Evolutionary conservation across 2,797 vertebrate species (phyloP).

Genomic region (Synaphobranchus kaupii): DNA sequence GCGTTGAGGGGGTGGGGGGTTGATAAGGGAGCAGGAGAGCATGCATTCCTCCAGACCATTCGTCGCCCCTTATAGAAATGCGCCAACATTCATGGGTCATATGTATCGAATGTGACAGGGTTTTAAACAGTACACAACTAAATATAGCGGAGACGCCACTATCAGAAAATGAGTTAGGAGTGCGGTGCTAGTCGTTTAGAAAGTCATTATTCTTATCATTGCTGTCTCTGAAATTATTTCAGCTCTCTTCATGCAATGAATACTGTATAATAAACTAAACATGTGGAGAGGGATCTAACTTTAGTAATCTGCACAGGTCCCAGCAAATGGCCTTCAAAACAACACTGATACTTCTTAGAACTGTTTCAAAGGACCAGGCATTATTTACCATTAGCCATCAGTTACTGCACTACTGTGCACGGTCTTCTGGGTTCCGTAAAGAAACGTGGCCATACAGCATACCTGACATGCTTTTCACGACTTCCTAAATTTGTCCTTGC

Average conservation of each 20-base stretch:
- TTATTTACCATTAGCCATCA: not conserved
- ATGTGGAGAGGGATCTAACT: conserved; percentile 71
- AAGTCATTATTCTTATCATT: conserved; percentile 85
- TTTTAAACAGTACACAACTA: conserved; percentile 85
- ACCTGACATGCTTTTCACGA: not conserved
- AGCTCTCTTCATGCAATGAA: conserved; percentile 82
- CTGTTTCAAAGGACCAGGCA: not conserved
- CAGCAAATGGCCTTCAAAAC: conserved; percentile 64
- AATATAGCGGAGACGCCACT: conserved; percentile 78
- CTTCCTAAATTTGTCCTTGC: not conserved
- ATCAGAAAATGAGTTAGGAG: conserved; percentile 84
- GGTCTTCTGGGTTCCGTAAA: not conserved
- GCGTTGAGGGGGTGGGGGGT: conserved; percentile 39
- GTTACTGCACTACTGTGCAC: not conserved
- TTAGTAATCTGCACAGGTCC: conserved; percentile 63
- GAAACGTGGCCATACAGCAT: not conserved
- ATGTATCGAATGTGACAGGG: conserved; percentile 74
- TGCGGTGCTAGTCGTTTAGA: conserved; percentile 79
- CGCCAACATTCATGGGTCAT: conserved; percentile 67
- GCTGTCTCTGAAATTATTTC: conserved; percentile 83
- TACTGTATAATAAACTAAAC: conserved; percentile 82
- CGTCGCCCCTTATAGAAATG: conserved; percentile 66
- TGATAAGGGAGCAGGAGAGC: conserved; percentile 61
- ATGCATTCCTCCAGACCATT: conserved; percentile 62
- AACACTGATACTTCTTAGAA: conserved; percentile 52